Percentiles rank a stretch among this genome's conserved stretches.
These are phyloP conservation scores for Leuctra nigra DNA, from an alignment of 2,888 invertebrate species.

Conservation along the genomic window DNA sequence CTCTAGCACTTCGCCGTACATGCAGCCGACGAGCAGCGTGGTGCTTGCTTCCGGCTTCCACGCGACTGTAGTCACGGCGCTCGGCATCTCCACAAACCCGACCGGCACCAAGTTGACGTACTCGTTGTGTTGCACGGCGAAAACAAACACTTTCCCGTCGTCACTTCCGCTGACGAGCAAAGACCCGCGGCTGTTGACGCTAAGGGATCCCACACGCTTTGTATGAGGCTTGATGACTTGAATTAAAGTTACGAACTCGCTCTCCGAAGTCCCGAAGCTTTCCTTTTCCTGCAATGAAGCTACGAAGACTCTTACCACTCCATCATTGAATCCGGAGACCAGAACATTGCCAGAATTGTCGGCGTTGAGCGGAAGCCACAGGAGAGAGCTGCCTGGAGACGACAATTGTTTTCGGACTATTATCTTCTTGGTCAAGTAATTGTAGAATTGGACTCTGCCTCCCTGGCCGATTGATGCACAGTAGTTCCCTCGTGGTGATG, in stretches of 20 bases:
- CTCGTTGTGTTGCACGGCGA: slow-evolving; percentile 41
- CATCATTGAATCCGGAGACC: slow-evolving; percentile 63
- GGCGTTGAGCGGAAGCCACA: slow-evolving; percentile 33
- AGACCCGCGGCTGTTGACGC: slow-evolving; percentile 49
- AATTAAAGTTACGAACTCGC: slow-evolving; percentile 14
- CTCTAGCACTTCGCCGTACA: slow-evolving; percentile 49
- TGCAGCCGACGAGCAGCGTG: slow-evolving; percentile 49
- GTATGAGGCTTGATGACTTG: slow-evolving; percentile 46
- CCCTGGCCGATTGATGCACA: slow-evolving; percentile 66
- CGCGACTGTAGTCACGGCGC: slow-evolving; percentile 54
- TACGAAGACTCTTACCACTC: slow-evolving; percentile 54
- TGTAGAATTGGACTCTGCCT: slow-evolving; percentile 66
- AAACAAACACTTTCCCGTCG: slow-evolving; percentile 65
- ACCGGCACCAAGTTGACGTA: slow-evolving; percentile 50
- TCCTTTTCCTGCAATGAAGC: slow-evolving; percentile 13
- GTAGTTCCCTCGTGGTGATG: slow-evolving; percentile 61
- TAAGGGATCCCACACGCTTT: slow-evolving; percentile 52
- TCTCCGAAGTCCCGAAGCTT: neutral
- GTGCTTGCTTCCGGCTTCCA: slow-evolving; percentile 54
- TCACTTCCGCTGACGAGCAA: slow-evolving; percentile 59
- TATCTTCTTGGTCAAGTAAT: slow-evolving; percentile 53
- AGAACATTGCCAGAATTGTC: slow-evolving; percentile 58
- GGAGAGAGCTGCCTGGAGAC: neutral
- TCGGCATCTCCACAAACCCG: slow-evolving; percentile 53
- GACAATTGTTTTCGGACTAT: slow-evolving; percentile 43